Conservation (phyloP, 2,113 vertebrate species). For the Cebus imitator region DNA sequence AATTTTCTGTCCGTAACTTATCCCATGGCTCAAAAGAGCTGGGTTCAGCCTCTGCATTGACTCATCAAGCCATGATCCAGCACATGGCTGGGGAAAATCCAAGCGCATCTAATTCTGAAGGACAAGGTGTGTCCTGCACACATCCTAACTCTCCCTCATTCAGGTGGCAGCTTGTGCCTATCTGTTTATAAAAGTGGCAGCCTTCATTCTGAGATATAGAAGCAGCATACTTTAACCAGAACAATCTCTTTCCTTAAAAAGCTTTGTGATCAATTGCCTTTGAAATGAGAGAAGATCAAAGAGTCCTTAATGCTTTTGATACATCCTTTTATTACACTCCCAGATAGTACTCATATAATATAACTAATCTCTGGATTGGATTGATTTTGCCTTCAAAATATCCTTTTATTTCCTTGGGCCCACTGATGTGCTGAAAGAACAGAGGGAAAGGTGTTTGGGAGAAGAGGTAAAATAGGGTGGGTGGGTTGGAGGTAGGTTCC, state of each 20-base stretch:
- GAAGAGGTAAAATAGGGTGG: too few species aligned
- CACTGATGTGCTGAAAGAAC: neutral
- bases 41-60: neutral
- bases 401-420: neutral
- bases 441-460: too few species aligned
- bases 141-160: neutral
- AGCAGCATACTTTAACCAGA: neutral
- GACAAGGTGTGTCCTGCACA: neutral
- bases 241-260: slow-evolving; percentile 23
- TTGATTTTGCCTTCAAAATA: slow-evolving; percentile 28
- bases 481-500: too few species aligned
- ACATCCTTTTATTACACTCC: neutral
- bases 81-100: neutral
- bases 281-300: neutral
- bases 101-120: neutral
- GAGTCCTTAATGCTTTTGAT: neutral
- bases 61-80: neutral
- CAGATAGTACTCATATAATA: neutral
- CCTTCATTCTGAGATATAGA: neutral
- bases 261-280: neutral
- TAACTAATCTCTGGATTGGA: neutral
- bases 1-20: neutral
- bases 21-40: neutral
- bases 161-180: neutral
- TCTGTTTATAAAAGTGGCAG: neutral